phyloP scores from a whole-genome alignment of 2,113 vertebrate species.

The Narcine bancroftii region DNA sequence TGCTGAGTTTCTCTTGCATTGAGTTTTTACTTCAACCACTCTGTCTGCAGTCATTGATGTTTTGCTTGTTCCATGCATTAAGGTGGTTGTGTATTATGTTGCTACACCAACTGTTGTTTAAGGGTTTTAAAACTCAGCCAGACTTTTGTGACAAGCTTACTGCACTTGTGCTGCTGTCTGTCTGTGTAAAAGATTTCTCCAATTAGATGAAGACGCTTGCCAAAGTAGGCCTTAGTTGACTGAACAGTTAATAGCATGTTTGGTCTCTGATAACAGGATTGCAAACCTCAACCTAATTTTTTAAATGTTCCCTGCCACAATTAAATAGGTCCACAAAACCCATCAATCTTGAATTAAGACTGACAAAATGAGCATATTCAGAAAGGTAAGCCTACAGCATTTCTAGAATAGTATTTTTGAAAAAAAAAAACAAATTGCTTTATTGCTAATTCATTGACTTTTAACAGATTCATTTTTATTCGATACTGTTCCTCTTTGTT shows the following conservation, averaged over 20 bases:
- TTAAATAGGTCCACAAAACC: background rate
- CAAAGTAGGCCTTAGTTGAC: background rate
- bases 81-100: too few species aligned
- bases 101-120: too few species aligned
- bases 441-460: background rate
- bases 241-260: conserved; percentile 17
- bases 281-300: background rate
- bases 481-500: background rate
- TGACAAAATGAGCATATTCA: background rate
- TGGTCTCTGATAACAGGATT: conserved; percentile 17
- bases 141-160: background rate
- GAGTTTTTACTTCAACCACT: too few species aligned
- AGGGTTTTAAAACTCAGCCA: background rate
- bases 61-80: too few species aligned
- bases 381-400: background rate
- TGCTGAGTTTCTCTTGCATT: too few species aligned
- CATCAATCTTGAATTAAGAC: background rate
- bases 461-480: background rate
- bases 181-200: background rate
- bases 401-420: background rate
- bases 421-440: background rate
- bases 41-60: too few species aligned
- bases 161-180: background rate
- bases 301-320: conserved; percentile 16
- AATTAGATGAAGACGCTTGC: background rate